These are phyloP conservation scores for Maniola hyperantus DNA, from an alignment of 2,888 invertebrate species.

Conservation along the genomic window DNA sequence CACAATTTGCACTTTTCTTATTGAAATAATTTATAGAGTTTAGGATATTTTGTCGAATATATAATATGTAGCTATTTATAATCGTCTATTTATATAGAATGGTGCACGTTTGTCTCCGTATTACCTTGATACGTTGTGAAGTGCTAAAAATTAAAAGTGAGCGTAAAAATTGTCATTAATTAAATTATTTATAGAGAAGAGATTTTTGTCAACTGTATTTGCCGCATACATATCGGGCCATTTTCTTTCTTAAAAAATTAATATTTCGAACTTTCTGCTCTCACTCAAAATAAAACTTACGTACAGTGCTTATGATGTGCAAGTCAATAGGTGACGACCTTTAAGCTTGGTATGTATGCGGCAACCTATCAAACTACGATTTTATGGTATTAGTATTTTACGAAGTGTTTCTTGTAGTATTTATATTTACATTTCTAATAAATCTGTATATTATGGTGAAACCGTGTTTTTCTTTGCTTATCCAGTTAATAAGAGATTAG, in stretches of 20 bases:
- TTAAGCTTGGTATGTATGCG: slow-evolving; percentile 6
- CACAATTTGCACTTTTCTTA: slow-evolving; percentile 49
- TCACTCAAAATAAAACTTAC: neutral
- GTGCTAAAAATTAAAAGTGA: neutral
- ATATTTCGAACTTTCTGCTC: neutral
- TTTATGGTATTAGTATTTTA: slow-evolving; percentile 47
- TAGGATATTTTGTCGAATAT: slow-evolving; percentile 5
- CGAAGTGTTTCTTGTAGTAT: slow-evolving; percentile 51
- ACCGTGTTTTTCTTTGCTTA: slow-evolving; percentile 36
- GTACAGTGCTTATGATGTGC: neutral
- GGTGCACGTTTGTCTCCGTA: slow-evolving; percentile 10
- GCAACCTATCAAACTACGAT: slow-evolving; percentile 42
- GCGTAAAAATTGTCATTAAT: slow-evolving; percentile 3
- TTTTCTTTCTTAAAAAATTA: neutral
- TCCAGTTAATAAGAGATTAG: neutral
- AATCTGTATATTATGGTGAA: slow-evolving; percentile 55
- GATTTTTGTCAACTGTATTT: slow-evolving; percentile 10
- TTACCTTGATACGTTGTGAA: slow-evolving; percentile 1
- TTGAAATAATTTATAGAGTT: slow-evolving; percentile 28
- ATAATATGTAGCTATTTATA: slow-evolving; percentile 4
- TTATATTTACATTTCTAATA: slow-evolving; percentile 68
- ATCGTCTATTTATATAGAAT: slow-evolving; percentile 16
- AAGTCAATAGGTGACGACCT: neutral
- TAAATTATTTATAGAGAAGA: neutral
- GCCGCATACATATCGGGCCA: neutral